A percentile compares a stretch with the other conserved stretches of the same genome.
Conservation (phyloP, 2,888 invertebrate genomes). For the Troilus luridus region DNA sequence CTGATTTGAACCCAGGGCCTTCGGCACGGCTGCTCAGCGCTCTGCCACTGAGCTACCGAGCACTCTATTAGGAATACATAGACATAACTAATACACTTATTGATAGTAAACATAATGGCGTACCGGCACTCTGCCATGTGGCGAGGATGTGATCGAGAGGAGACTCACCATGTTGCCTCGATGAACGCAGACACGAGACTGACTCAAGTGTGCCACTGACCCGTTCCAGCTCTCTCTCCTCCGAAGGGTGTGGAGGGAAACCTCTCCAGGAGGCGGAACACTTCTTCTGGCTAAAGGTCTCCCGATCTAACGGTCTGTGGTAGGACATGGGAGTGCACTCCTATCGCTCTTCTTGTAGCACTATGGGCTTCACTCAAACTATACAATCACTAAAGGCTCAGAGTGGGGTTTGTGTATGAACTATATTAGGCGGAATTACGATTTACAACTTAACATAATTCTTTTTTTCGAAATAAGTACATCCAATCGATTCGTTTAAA, state of each 20-base stretch:
- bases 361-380: not conserved
- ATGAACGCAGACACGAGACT: slow-evolving; percentile 37
- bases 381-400: too few species aligned
- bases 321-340: slow-evolving; percentile 18
- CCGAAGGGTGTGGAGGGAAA: slow-evolving; percentile 37
- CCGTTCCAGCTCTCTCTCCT: slow-evolving; percentile 19
- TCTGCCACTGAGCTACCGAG: too few species aligned
- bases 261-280: slow-evolving; percentile 18
- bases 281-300: slow-evolving; percentile 9
- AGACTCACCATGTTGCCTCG: slow-evolving; percentile 17
- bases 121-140: not conserved
- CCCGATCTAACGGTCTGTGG: slow-evolving; percentile 24
- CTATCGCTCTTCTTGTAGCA: not conserved
- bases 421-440: too few species aligned
- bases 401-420: too few species aligned
- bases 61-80: not conserved
- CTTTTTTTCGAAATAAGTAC: too few species aligned
- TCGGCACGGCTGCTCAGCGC: too few species aligned
- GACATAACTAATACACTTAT: not conserved
- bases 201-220: slow-evolving; percentile 45
- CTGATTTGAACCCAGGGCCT: too few species aligned
- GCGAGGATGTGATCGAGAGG: not conserved
- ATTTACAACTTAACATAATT: too few species aligned
- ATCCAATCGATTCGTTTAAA: too few species aligned
- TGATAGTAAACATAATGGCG: not conserved